phyloP scores from a whole-genome alignment of 1,140 invertebrate species.

The Sesamia nonagrioides region DNA sequence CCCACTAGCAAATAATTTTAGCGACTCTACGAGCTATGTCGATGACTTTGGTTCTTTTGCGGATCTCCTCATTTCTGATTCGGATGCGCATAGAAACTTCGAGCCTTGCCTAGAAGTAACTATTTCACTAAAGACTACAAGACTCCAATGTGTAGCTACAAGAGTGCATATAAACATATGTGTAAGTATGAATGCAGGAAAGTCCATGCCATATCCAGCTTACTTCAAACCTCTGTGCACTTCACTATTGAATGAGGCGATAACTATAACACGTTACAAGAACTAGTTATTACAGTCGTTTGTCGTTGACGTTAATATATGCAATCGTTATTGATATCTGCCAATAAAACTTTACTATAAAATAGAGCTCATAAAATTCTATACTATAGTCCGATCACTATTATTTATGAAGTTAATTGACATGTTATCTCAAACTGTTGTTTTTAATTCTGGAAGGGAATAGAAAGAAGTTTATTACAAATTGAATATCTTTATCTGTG shows the following conservation, averaged over 20 bases:
- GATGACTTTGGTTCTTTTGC: no score
- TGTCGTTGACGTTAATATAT: constrained; percentile 30
- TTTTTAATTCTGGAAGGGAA: neutral
- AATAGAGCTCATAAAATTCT: constrained; percentile 30
- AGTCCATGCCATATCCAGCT: neutral
- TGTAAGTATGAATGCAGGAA: no score
- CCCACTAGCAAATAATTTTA: no score
- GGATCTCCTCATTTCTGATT: no score
- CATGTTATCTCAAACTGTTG: constrained; percentile 12
- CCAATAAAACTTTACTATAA: constrained; percentile 38
- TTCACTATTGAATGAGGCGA: constrained; percentile 9
- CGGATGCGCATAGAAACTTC: no score
- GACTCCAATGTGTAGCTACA: no score
- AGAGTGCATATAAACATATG: no score
- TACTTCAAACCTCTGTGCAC: neutral
- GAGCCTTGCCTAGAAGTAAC: no score
- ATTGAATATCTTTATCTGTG: constrained; percentile 1
- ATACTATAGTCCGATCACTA: constrained; percentile 11
- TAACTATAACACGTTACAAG: constrained; percentile 27
- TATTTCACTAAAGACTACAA: no score
- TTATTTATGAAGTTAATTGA: constrained; percentile 32
- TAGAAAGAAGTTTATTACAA: constrained; percentile 1
- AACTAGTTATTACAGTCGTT: constrained; percentile 10
- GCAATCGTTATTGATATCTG: constrained; percentile 41
- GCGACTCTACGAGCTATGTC: no score